Base-by-base conservation (phyloP, 1,140 invertebrate species). In the Sitobion miscanthi region DNA sequence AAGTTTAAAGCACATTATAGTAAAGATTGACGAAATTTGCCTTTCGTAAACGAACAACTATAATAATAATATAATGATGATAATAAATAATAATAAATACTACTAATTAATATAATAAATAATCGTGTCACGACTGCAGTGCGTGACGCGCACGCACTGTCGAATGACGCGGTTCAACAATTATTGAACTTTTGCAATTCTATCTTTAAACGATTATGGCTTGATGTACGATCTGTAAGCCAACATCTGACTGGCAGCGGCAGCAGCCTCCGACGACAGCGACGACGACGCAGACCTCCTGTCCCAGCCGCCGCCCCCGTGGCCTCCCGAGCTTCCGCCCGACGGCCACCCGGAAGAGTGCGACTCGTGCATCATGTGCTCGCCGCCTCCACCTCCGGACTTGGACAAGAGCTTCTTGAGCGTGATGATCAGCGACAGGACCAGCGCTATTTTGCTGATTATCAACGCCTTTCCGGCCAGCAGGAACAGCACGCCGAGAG, bases 391-490 rank as follows among this genome's bases (percentile, higher is more conserved):
- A 8, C 94, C 62, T 30, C 94, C 52, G 35, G 94, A 94, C 25
- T 94, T 94, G 95, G 95, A 95, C 57, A 97, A 95, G n/a, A 97
- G 95, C 94, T 97, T 97, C 95, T 97, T 98, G 54, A 98, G 95
- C 0, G 97, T 97, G 89, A 98, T 96, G 93, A 97, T 97, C 25
- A 97, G 96, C 45, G 97, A 97, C n/a, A 98, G 95, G 4, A 97
- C 95, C 4, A 98, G 95, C 25, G 97, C 97, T 94, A 98, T 97
- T 95, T 97, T 97, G 90, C 96, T 97, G 54, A 97, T 96, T 47
- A 97, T 96, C 42, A 98, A 94, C 35, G 97, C 97, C 94, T 97
- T 97, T n/a, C 96, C 97, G 38, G 97, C 97, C 93, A 97, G 96
- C 30, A 97, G 95, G 86, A 97, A 97, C 35, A 98, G 96, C 82